Base-by-base conservation (phyloP, 2,888 invertebrate genomes). In the Mamestra brassicae region DNA sequence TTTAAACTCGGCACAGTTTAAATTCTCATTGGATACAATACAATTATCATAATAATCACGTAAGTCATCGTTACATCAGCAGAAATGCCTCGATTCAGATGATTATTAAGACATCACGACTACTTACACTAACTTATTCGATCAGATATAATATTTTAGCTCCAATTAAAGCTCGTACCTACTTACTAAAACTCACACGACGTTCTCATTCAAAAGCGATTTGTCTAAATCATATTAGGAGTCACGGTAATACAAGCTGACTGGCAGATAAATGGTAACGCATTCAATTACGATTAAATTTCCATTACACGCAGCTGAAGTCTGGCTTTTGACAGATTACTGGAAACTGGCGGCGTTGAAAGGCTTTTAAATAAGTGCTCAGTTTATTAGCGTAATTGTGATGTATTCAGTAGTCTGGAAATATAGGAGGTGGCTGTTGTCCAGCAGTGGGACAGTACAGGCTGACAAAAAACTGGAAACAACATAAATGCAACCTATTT, bases 161-260 rank as follows among this genome's bases (percentile, higher is more conserved):
- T 55, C 47, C 54, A 60, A 50, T 61, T 62, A 63, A 69, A 70
- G 60, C 66, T 74, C 26, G 26, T 26, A 26, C n/a, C 45, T 71
- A 76, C 47, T 67, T 70, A 68, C 17, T 3, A 77, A 78, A 76
- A 83, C 87, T 76, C 85, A 84, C 85, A 74, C 78, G 70, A 68
- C 63, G 81, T 72, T 74, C 58, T 60, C 11, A 80, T 84, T 80
- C 60, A 74, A 64, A 81, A 81, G 70, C 66, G 68, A 80, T 85
- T 81, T 78, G 63, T 84, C 67, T 74, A 62, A 85, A 85, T 80
- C 76, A 75, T 76, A 45, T 75, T 76, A 75, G 57, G 47, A 71
- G 70, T 68, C 66, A 75, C 47, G 36, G 7, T 77, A 68, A 73
- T 71, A 52, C 50, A 50, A 72, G 74, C 54, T 72, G 76, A 64